phyloP scores from a whole-genome alignment of 2,888 invertebrate genomes.

The Pherbina coryleti region DNA sequence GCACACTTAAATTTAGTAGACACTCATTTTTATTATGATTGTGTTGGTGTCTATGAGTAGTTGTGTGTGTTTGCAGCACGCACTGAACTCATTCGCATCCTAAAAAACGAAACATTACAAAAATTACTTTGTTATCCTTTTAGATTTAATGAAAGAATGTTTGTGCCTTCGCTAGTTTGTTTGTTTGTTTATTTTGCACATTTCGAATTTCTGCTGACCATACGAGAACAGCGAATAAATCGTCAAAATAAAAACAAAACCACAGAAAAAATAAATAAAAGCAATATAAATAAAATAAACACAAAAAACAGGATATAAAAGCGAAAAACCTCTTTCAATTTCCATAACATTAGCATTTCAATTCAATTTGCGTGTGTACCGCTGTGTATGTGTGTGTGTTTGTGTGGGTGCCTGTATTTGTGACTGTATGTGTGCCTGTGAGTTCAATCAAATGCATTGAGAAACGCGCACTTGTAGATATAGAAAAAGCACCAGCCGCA shows the following conservation, averaged over 20 bases:
- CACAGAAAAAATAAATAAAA: not conserved
- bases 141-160: constrained; percentile 26
- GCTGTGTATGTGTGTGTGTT: constrained; percentile 33
- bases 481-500: not conserved
- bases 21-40: constrained; percentile 35
- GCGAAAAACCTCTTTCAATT: constrained; percentile 61
- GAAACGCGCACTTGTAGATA: constrained; percentile 29
- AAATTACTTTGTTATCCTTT: constrained; percentile 26
- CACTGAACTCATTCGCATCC: not conserved
- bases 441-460: not conserved
- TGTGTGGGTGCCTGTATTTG: constrained; percentile 31
- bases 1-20: constrained; percentile 18
- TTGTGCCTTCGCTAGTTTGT: too few relatives aligned
- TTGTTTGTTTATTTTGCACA: constrained; percentile 9
- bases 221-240: constrained; percentile 29
- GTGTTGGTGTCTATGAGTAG: not conserved
- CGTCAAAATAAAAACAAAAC: constrained; percentile 1
- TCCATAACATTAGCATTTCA: constrained; percentile 67
- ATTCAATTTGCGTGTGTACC: constrained; percentile 52
- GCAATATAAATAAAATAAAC: constrained; percentile 25
- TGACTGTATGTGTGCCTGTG: constrained; percentile 20
- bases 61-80: not conserved
- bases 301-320: constrained; percentile 14
- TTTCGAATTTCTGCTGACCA: constrained; percentile 25
- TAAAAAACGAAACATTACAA: constrained; percentile 24